Base-by-base conservation (phyloP, 2,113 vertebrate genomes). In the Mastomys coucha region DNA sequence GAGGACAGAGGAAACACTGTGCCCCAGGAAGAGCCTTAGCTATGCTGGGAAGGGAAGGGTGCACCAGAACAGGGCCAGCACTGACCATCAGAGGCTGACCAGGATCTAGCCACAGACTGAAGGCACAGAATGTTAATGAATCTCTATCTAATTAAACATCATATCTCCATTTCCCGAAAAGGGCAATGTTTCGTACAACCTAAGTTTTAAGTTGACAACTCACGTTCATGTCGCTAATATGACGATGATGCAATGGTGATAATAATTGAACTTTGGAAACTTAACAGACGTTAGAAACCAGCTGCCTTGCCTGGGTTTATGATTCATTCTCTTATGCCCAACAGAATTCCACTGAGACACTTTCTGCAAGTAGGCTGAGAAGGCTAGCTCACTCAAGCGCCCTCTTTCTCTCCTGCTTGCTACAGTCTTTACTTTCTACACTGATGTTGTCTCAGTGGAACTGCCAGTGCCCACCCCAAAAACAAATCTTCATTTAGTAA, bases 401-500 rank as follows among this genome's bases (percentile, higher is more conserved):
- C 75, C 19, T 87, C 72, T 42, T 69, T 69, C 67, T 72, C 65
- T n/a, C 56, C 80, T 63, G 36, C n/a, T 60, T 96, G 84, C 91
- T 91, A 76, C 89, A 4, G 72, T 53, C 53, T 53, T 53, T 53
- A 53, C 53, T 12, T 53, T 91, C 93, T 87, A 39, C 45, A 12
- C 65, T 49, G 63, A 60, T 36, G 31, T 16, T 42, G 70, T 93
- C 89, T 96, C 88, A 77, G 45, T 19, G 28, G 58, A 93, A 95
- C 16, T 75, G 63, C 53, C 72, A 3, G 39, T 51, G 60, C 36
- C 2, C 2, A 16, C 3, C 45, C 51, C 36, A 28, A 4, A 63
- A 82, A 85, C 63, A 60, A 90, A 78, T 80, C 76, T 85, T 95
- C 93, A 95, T 78, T 96, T 93, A 97, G 86, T 78, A 88, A 92